Evolutionary conservation across 2,888 invertebrate species (phyloP), one percentile per base, ranked within the genome.

Genomic region (Gandaritis pyraliata): DNA sequence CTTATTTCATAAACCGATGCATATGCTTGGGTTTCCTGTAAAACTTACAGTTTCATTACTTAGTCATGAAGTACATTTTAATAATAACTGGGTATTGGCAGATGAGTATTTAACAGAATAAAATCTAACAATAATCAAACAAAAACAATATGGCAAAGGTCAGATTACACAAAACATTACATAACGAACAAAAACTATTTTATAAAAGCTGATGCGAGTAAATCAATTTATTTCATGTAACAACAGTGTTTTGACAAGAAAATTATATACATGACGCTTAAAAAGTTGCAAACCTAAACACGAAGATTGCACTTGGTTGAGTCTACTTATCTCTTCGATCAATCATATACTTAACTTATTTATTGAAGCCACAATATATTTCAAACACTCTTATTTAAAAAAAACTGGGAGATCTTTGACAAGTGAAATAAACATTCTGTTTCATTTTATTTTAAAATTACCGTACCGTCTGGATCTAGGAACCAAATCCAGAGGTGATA

Each of bases 211-310:
- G 57, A 61, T 52, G 50, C 58, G 56, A 48, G 58, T 69, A 69
- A 69, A 66, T 69, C 66, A 65, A 63, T 65, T 66, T 69, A 64
- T 58, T 58, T 23, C 15, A 63, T 58, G 48, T 56, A 61, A 66
- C 63, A 52, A 33, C 13, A 47, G 16, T 53, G 61, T 61, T 69
- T 38, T 67, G 69, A 69, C 69, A 69, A 53, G 58, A 65, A 66
- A 59, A 69, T 66, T 66, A 66, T 65, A 66, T 49, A 50, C 47
- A 10, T 57, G n/a, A 52, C 53, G 36, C 8, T 69, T 52, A 61
- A 65, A 66, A 66, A 61, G 49, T 58, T 43, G 55, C 30, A 53
- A 33, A 41, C 47, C 54, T 53, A 43, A 29, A 55, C 23, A 38
- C 29, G 39, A 53, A 41, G 29, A 59, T 53, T 59, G 47, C 58